These are phyloP conservation scores for Eurytoma adleriae DNA, from an alignment of 2,888 invertebrate genomes.

Conservation along the genomic window DNA sequence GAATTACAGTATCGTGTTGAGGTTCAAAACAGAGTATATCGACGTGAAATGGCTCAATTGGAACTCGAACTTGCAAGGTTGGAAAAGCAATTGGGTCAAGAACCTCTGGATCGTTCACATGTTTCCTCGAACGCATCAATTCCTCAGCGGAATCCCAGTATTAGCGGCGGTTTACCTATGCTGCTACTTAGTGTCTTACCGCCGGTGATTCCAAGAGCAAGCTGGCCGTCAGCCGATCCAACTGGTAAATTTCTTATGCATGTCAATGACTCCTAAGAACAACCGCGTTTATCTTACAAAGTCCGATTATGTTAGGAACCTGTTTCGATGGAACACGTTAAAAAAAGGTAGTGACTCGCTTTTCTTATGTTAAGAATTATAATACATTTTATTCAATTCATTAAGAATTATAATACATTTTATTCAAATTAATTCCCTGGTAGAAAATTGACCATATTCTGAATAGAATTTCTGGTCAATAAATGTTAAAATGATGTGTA, in stretches of 20 bases:
- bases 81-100: constrained; percentile 82
- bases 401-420: too few species aligned
- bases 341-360: too few species aligned
- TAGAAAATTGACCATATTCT: too few species aligned
- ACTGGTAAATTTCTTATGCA: constrained; percentile 66
- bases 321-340: too few species aligned
- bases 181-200: constrained; percentile 85
- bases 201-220: constrained; percentile 86
- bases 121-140: constrained; percentile 80
- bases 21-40: constrained; percentile 93
- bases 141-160: constrained; percentile 81
- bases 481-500: too few species aligned
- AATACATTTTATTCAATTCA: too few species aligned
- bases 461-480: too few species aligned
- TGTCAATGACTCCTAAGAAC: too few species aligned
- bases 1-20: constrained; percentile 92
- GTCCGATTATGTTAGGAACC: too few species aligned
- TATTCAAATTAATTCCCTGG: too few species aligned
- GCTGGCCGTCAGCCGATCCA: constrained; percentile 86
- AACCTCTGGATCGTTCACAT: constrained; percentile 76
- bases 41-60: constrained; percentile 86
- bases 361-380: too few species aligned
- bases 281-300: too few species aligned
- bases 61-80: constrained; percentile 87
- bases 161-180: constrained; percentile 84